Conservation (phyloP, 2,113 vertebrate species). For the Progne subis region DNA sequence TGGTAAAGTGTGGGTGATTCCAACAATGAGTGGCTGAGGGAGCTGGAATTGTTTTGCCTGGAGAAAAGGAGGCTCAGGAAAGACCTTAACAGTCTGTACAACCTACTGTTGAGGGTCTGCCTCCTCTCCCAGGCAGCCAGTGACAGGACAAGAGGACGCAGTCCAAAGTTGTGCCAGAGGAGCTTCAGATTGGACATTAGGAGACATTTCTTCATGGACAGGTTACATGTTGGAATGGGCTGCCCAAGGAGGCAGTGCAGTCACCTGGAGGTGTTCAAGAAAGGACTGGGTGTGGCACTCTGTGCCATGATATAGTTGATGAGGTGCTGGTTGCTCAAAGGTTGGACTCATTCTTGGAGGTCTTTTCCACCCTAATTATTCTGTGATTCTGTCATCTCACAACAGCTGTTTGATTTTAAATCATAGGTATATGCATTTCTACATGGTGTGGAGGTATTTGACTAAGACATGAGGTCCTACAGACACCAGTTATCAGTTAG, state of each 20-base stretch:
- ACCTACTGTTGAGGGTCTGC: fast-evolving
- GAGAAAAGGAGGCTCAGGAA: background rate
- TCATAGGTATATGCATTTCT: background rate
- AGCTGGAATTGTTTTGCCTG: background rate
- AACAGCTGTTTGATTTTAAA: background rate
- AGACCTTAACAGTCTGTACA: background rate
- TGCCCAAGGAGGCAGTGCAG: background rate
- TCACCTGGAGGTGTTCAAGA: background rate
- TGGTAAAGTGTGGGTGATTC: background rate
- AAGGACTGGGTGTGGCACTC: background rate
- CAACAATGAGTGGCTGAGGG: background rate
- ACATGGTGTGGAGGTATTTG: background rate
- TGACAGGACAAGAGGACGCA: background rate
- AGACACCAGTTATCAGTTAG: background rate
- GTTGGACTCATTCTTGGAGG: background rate
- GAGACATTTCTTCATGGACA: background rate
- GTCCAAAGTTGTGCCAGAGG: background rate
- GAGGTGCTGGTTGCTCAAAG: background rate
- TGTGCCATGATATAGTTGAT: background rate
- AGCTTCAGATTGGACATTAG: background rate
- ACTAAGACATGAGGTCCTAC: background rate
- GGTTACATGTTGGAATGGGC: background rate
- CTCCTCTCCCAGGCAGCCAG: background rate
- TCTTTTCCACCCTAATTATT: background rate
- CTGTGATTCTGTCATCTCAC: background rate